Conservation (phyloP, 2,888 invertebrate genomes). For the Calliopum simillimum region DNA sequence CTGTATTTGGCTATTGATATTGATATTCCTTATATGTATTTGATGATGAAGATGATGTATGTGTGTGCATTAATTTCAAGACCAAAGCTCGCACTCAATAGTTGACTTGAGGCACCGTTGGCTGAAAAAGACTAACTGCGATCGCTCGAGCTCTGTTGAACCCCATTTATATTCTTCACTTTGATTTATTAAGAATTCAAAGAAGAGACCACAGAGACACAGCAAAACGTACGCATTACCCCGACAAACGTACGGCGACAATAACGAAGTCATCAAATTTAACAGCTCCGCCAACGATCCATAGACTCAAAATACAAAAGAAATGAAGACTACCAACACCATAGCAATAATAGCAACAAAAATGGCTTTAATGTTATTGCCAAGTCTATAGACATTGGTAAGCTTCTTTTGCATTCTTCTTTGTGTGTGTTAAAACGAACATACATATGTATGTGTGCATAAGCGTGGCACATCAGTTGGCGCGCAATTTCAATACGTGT, state of each 20-base stretch:
- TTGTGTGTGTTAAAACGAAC: neutral
- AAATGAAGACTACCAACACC: no score
- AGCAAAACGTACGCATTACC: slow-evolving; percentile 17
- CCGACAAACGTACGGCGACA: neutral
- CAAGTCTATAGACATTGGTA: slow-evolving; percentile 4
- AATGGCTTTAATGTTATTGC: neutral
- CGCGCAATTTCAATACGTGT: slow-evolving; percentile 5
- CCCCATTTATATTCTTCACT: slow-evolving; percentile 68
- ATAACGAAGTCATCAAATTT: slow-evolving; percentile 30
- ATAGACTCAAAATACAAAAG: no score
- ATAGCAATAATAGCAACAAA: neutral
- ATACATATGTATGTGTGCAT: slow-evolving; percentile 1
- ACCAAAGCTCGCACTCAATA: slow-evolving; percentile 66
- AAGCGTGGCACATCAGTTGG: slow-evolving; percentile 5
- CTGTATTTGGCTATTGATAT: slow-evolving; percentile 5
- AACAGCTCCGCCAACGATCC: slow-evolving; percentile 16
- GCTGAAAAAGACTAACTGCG: slow-evolving; percentile 67
- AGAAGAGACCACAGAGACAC: slow-evolving; percentile 55
- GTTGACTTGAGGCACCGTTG: slow-evolving; percentile 66
- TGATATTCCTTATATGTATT: slow-evolving; percentile 15
- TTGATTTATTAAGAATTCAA: slow-evolving; percentile 68
- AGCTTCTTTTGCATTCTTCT: neutral
- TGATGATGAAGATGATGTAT: slow-evolving; percentile 16
- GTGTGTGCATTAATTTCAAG: slow-evolving; percentile 45
- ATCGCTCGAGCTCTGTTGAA: slow-evolving; percentile 61